Percentiles rank a stretch among this genome's conserved stretches.
phyloP scores from a whole-genome alignment of 2,113 vertebrate genomes.

The Ceyx cyanopectus region DNA sequence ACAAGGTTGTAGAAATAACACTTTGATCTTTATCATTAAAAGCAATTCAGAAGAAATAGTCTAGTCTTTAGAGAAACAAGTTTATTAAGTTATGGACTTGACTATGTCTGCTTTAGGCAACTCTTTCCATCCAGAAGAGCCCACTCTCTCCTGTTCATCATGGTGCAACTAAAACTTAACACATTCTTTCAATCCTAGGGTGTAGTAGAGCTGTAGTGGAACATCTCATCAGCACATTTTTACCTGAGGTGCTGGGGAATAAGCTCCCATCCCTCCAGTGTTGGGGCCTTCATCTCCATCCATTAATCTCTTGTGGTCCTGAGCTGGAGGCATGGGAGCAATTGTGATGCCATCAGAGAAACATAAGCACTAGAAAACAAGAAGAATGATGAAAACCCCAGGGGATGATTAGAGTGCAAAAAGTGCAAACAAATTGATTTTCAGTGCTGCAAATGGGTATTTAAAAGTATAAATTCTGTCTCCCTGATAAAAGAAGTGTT shows the following conservation, averaged over 20 bases:
- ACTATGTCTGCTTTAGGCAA: neutral
- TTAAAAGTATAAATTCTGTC: neutral
- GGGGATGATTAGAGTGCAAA: neutral
- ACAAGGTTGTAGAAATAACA: neutral
- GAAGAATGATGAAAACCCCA: neutral
- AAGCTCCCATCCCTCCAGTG: constrained; percentile 97
- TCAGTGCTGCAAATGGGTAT: neutral
- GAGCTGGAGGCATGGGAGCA: constrained; percentile 91
- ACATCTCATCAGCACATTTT: neutral
- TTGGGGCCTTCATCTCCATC: constrained; percentile 94
- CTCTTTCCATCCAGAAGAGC: neutral
- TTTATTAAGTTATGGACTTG: neutral
- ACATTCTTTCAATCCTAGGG: neutral
- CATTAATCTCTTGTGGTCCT: constrained; percentile 94
- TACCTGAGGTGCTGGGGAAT: constrained; percentile 94
- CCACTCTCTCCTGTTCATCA: neutral
- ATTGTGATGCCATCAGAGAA: constrained; percentile 91
- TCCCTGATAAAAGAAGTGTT: neutral
- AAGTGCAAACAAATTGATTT: neutral
- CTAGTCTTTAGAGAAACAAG: neutral
- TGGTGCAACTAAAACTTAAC: neutral
- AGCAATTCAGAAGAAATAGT: neutral
- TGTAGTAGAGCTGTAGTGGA: neutral
- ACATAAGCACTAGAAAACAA: constrained; percentile 86
- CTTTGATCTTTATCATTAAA: neutral